These are phyloP conservation scores for Myopa testacea DNA, from an alignment of 2,888 invertebrate species.

Conservation along the genomic window DNA sequence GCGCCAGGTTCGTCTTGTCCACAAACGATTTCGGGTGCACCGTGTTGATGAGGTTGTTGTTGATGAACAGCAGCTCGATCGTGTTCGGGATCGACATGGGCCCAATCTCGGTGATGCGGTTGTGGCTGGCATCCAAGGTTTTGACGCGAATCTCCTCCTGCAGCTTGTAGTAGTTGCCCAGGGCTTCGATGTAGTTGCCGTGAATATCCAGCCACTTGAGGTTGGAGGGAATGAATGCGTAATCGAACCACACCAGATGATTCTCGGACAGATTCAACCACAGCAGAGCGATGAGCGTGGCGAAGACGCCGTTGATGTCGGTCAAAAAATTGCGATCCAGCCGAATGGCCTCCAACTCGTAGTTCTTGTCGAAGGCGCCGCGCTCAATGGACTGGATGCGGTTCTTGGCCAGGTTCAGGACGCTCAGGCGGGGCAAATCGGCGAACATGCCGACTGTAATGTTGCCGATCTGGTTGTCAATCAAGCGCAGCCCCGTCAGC, in stretches of 20 bases:
- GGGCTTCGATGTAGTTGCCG: slow-evolving; percentile 87
- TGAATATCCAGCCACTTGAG: slow-evolving; percentile 92
- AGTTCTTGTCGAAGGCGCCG: slow-evolving; percentile 85
- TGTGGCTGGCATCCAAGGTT: slow-evolving; percentile 92
- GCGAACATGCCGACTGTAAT: slow-evolving; percentile 88
- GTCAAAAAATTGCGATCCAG: slow-evolving; percentile 89
- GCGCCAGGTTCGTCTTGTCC: slow-evolving; percentile 84
- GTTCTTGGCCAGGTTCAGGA: slow-evolving; percentile 90
- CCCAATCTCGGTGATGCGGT: slow-evolving; percentile 84
- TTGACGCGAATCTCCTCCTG: slow-evolving; percentile 85
- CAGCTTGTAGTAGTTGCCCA: slow-evolving; percentile 89
- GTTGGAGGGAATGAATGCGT: slow-evolving; percentile 90
- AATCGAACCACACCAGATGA: slow-evolving; percentile 93
- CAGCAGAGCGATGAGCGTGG: slow-evolving; percentile 83
- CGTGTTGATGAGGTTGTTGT: slow-evolving; percentile 85
- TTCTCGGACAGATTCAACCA: slow-evolving; percentile 93
- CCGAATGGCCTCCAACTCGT: slow-evolving; percentile 85
- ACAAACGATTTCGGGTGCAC: slow-evolving; percentile 89
- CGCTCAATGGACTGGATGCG: slow-evolving; percentile 88
- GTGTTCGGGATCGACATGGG: slow-evolving; percentile 88
- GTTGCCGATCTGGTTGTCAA: slow-evolving; percentile 91
- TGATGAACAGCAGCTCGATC: slow-evolving; percentile 87
- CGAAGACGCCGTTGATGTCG: slow-evolving; percentile 90
- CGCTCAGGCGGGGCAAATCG: slow-evolving; percentile 85
- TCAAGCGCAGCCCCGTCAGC: slow-evolving; percentile 86